Evolutionary conservation across 2,113 vertebrate genomes (phyloP).

Genomic region (Erpornis zantholeuca): DNA sequence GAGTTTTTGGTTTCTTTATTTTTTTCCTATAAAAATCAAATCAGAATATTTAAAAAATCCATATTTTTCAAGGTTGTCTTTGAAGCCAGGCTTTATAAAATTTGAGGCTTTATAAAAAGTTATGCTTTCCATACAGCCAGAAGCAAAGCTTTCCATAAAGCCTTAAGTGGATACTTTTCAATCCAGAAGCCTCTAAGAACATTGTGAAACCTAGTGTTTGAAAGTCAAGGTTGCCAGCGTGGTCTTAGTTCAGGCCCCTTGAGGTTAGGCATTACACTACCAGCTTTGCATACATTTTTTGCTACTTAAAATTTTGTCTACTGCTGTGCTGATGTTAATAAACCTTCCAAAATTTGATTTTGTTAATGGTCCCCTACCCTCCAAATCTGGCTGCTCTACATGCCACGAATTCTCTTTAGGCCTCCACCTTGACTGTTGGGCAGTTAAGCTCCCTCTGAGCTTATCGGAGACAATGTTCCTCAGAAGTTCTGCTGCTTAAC

Average conservation of each 20-base stretch:
- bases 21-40: not conserved
- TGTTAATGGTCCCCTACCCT: not conserved
- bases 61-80: not conserved
- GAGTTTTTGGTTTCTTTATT: not conserved
- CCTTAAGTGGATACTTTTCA: no score
- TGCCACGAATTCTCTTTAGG: not conserved
- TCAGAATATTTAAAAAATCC: not conserved
- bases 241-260: not conserved
- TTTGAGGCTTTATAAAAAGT: not conserved
- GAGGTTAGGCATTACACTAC: not conserved
- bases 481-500: not conserved
- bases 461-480: not conserved
- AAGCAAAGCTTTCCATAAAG: not conserved
- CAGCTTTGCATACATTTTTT: not conserved
- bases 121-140: not conserved
- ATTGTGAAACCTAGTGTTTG: not conserved
- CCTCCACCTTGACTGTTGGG: not conserved
- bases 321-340: not conserved
- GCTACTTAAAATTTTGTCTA: not conserved
- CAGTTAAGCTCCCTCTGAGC: not conserved
- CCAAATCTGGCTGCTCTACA: not conserved
- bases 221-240: not conserved
- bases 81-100: not conserved
- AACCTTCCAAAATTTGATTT: not conserved
- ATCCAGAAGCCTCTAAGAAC: not conserved